Base-by-base conservation (phyloP, 2,797 vertebrate genomes). In the Taenioides sp. region DNA sequence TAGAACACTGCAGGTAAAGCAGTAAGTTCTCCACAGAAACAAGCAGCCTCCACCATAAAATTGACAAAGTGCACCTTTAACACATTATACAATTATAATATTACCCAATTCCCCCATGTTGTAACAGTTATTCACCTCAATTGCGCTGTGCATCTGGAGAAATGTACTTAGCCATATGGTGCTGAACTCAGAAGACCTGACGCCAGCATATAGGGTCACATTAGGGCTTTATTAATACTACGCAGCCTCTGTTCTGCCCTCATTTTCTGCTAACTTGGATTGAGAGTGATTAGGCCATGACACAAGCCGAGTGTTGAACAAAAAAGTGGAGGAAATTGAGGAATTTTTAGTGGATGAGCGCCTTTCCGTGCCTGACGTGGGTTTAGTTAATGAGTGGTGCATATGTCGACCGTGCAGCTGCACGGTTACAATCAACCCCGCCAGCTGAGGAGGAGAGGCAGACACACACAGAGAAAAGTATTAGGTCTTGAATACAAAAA, bases 371-470 rank as follows among this genome's bases (percentile, higher is more conserved):
- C 84, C 91, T 67, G 72, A 74, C 55, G 87, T 82, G 72, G 91
- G 73, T 87, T 87, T 88, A 78, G 90, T 90, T 91, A 88, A 93
- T 88, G 92, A 88, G 84, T 80, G 89, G 86, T 88, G 77, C 81
- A 90, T 77, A 79, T 91, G 91, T 92, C 80, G 77, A 84, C 79
- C 84, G 81, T 76, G 76, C 92, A 92, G 88, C 85, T 74, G 87
- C 57, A 62, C 82, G 84, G 83, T 54, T 78, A 83, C 85, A 88
- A 90, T 86, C 82, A 87, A 84, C 82, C 80, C 80, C 82, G 78
- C 86, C 87, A 88, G 91, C 84, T 87, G 90, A 93, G 82, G 84
- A n/a, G 71, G 61, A 72, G 80, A 59, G 69, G 72, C 77, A 82
- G 76, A 57, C 58, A 65, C 74, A 65, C 58, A 66, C 74, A 65